These are phyloP conservation scores for Mormyrus lacerda DNA, from an alignment of 2,113 vertebrate genomes.

Conservation along the genomic window DNA sequence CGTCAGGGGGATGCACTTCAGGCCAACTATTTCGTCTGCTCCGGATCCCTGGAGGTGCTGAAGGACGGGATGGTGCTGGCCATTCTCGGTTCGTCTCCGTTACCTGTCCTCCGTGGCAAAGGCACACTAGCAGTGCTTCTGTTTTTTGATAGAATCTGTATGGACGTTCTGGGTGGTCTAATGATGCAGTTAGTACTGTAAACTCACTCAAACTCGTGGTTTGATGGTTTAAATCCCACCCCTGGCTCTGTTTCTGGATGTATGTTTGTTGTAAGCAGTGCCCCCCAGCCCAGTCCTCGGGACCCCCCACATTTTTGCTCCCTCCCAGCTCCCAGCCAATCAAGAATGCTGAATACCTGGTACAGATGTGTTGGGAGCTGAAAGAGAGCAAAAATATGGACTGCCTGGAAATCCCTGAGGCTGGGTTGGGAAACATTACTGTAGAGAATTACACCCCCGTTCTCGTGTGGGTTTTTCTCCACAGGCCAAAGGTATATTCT, in stretches of 20 bases:
- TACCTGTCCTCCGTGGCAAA: neutral
- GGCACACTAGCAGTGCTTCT: neutral
- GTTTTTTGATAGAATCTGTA: neutral
- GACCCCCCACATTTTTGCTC: neutral
- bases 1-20: slow-evolving; percentile 86
- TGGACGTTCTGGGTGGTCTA: neutral
- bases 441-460: neutral
- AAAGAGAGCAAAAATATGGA: neutral
- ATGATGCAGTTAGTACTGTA: neutral
- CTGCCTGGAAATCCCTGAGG: neutral
- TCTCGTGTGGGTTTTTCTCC: neutral
- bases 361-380: neutral
- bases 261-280: too few species aligned
- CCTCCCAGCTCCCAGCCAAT: neutral
- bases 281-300: neutral
- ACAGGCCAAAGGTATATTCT: neutral
- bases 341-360: neutral
- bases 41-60: slow-evolving; percentile 89
- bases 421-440: neutral
- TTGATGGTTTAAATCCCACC: neutral
- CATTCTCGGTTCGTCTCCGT: slow-evolving; percentile 75
- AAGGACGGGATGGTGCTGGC: slow-evolving; percentile 86
- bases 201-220: neutral
- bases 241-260: neutral
- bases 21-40: slow-evolving; percentile 91